Conservation (phyloP, 2,113 vertebrate genomes). For the Australoheros scitulus region DNA sequence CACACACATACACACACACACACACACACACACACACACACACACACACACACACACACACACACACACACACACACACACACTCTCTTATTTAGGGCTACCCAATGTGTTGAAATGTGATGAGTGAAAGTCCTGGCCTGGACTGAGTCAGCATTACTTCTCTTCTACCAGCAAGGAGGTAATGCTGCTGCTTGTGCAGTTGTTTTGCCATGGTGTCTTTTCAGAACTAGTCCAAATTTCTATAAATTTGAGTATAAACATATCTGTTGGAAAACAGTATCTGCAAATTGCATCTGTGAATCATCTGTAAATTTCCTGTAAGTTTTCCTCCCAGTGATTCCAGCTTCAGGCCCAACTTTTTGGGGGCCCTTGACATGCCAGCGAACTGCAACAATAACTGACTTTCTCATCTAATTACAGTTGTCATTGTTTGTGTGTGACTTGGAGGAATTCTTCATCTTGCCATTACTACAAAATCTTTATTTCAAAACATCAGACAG, state of each 20-base stretch:
- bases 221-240: background rate
- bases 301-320: background rate
- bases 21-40: too few relatives aligned
- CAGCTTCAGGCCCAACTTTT: background rate
- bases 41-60: too few relatives aligned
- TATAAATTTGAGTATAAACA: background rate
- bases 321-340: background rate
- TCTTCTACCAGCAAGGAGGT: too few relatives aligned
- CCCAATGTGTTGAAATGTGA: too few relatives aligned
- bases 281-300: background rate
- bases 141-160: too few relatives aligned
- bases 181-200: too few relatives aligned
- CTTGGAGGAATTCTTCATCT: background rate
- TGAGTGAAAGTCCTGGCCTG: too few relatives aligned
- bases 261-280: background rate
- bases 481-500: background rate
- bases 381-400: background rate
- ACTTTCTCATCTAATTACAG: background rate
- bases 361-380: background rate
- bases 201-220: background rate
- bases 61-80: too few relatives aligned
- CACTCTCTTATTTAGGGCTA: too few relatives aligned
- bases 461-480: background rate
- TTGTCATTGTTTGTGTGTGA: background rate
- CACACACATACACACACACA: too few relatives aligned